phyloP scores from a whole-genome alignment of 2,113 vertebrate genomes.

The Pagrus major region DNA sequence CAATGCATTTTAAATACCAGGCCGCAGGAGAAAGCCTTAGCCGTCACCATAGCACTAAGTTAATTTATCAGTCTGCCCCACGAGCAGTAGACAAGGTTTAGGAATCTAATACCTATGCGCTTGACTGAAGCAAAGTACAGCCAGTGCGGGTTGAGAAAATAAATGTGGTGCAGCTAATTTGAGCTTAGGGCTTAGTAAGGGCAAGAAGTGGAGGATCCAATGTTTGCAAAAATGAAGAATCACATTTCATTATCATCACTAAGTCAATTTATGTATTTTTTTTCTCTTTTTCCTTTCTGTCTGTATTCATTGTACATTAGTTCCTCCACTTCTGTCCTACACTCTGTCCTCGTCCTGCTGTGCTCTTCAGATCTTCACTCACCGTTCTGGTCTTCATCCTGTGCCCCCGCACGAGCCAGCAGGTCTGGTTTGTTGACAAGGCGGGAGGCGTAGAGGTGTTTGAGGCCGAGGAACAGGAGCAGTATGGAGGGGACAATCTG shows the following conservation, averaged over 20 bases:
- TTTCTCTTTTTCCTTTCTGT: background rate
- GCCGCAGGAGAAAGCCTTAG: slow-evolving; percentile 6
- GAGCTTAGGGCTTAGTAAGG: slow-evolving; percentile 10
- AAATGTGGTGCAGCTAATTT: slow-evolving; percentile 49
- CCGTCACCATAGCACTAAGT: background rate
- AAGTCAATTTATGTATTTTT: slow-evolving; percentile 8
- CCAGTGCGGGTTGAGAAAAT: slow-evolving; percentile 20
- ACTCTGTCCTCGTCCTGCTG: background rate
- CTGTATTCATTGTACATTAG: background rate
- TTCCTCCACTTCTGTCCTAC: background rate
- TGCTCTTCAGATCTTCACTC: slow-evolving; percentile 41
- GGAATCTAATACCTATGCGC: slow-evolving; percentile 28
- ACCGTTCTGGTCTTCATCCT: slow-evolving; percentile 94
- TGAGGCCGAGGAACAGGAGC: slow-evolving; percentile 95
- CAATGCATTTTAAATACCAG: slow-evolving; percentile 17
- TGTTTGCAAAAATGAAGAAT: slow-evolving; percentile 2
- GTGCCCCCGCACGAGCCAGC: slow-evolving; percentile 80
- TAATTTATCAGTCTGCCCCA: slow-evolving; percentile 32
- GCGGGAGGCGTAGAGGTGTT: slow-evolving; percentile 92
- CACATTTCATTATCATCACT: slow-evolving; percentile 14
- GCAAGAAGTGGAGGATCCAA: background rate
- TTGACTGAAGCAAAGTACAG: slow-evolving; percentile 22
- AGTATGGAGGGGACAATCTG: slow-evolving; percentile 96
- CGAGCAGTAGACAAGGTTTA: slow-evolving; percentile 21
- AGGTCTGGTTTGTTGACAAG: slow-evolving; percentile 88